These are phyloP conservation scores for Phataginus tricuspis DNA, from an alignment of 2,797 vertebrate genomes.

Conservation along the genomic window DNA sequence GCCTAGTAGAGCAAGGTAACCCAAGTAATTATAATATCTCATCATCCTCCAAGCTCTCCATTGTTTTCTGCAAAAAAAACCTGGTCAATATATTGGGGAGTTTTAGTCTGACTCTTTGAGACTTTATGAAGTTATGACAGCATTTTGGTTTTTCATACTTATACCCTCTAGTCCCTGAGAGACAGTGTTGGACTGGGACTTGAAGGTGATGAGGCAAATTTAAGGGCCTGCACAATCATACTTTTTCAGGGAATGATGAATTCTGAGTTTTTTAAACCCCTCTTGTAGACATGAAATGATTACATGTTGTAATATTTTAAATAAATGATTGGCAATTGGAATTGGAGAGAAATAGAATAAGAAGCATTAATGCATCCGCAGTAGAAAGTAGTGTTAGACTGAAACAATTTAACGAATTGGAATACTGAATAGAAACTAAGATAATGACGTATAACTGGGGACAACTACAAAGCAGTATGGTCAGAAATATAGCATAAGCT, in stretches of 20 bases:
- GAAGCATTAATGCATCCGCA: not conserved
- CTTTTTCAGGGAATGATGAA: not conserved
- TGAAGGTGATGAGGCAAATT: slow-evolving; percentile 16
- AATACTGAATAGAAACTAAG: slow-evolving; percentile 37
- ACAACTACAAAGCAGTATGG: not conserved
- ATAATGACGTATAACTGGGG: not conserved
- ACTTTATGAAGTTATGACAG: not conserved
- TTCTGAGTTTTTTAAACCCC: not conserved
- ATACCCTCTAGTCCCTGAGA: not conserved
- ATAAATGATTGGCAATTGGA: slow-evolving; percentile 1
- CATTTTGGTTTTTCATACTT: not conserved
- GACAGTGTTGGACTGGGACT: not conserved
- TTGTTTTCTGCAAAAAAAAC: slow-evolving; percentile 19
- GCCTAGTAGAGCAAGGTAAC: not conserved
- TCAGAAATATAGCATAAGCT: not conserved
- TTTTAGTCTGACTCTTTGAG: slow-evolving; percentile 16
- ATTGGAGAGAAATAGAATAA: slow-evolving; percentile 5
- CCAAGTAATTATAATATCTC: not conserved
- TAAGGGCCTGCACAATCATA: not conserved
- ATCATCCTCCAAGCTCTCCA: slow-evolving; percentile 3
- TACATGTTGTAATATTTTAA: slow-evolving; percentile 18
- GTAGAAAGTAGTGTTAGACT: not conserved
- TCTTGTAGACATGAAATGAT: not conserved
- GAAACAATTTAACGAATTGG: slow-evolving; percentile 29
- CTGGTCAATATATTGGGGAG: not conserved